Evolutionary conservation across 35 echinoderm and acorn worm genomes (phyloP), one percentile per base, ranked within the genome.

Genomic region (Lytechinus pictus): DNA sequence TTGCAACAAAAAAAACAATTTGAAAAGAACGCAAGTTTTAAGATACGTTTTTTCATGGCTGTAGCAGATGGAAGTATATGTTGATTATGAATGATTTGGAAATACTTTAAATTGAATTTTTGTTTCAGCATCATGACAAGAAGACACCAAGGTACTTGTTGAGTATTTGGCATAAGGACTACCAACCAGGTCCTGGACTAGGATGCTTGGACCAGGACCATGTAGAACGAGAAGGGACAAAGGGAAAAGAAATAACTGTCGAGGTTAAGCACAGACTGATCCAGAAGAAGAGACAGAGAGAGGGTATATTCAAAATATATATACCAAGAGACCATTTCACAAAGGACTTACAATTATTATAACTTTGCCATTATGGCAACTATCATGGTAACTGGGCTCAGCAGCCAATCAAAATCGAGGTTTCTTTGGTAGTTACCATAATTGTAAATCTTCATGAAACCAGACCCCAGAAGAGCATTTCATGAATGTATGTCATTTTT

Each of bases 111-210:
- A 33, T 11, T 29, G 14, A 24, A 21, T 60, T 92, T 92, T 52
- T 12, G 51, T 53, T 86, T n/a, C 29, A 97, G 97, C 86, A 53
- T 7, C 93, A 95, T 91, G 91, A 97, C 86, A 96, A 95, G 79
- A 87, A 92, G 27, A 87, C 87, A 28, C 94, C 97, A 57, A 87
- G 90, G 66, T 96, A 97, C 86, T 86, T 52, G 54, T 61, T 97
- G 60, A 97, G 97, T 89, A 95, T 97, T 6, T 97, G 97, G 97
- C 97, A 97, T 53, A 88, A 95, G 29, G 94, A 96, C 54, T 97
- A 96, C 94, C 94, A 91, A 51, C 86, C 95, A 92, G 91, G 95
- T 86, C 90, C 72, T 12, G 94, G 95, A 55, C 55, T 95, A 61
- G 53, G 16, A 53, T 44, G 86, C 7, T 79, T 54, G 13, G 71